Base-by-base conservation (phyloP, 2,888 invertebrate species). In the Pelosia muscerda region DNA sequence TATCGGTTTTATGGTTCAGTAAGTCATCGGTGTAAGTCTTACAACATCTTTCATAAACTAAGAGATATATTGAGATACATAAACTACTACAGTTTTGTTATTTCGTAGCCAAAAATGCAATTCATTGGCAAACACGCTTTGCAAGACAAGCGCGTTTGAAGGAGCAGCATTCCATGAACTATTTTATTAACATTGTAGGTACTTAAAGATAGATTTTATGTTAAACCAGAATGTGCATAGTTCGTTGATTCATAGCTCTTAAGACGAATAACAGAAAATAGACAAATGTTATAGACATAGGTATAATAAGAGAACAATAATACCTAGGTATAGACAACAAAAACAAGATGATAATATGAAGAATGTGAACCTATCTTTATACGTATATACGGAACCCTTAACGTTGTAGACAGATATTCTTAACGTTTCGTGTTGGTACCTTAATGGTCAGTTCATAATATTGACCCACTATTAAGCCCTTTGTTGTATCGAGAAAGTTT, bases 401-500 rank as follows among this genome's bases (percentile, higher is more conserved):
- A 26, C 57, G 8, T 11, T n/a, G 31, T 31, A 10, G 26, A 22
- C 53, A 31, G 22, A 31, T 28, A 5, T 54, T 34, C 75, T 71
- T 71, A 58, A 63, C 69, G 64, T 71, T 66, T 76, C 79, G 80
- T 82, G 78, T n/a, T n/a, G n/a, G n/a, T 83, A 91, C 89, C 90
- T 90, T 89, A 89, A 91, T 88, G 78, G 76, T 58, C 60, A 77
- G 76, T 83, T 77, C 66, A 72, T 77, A 76, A 82, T 74, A 82
- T 74, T 90, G 87, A 88, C 88, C 86, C 79, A 86, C 82, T 84
- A 83, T 84, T 76, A 49, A 71, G 56, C 70, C 83, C 81, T 82
- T 93, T 93, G 90, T 93, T 86, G 80, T 79, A 10, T 63, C 73
- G 90, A 83, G 92, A 94, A 93, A 93, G 93, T 92, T 84, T 82